Conservation (phyloP, 2,113 vertebrate species). For the Oreochromis spilurus region DNA sequence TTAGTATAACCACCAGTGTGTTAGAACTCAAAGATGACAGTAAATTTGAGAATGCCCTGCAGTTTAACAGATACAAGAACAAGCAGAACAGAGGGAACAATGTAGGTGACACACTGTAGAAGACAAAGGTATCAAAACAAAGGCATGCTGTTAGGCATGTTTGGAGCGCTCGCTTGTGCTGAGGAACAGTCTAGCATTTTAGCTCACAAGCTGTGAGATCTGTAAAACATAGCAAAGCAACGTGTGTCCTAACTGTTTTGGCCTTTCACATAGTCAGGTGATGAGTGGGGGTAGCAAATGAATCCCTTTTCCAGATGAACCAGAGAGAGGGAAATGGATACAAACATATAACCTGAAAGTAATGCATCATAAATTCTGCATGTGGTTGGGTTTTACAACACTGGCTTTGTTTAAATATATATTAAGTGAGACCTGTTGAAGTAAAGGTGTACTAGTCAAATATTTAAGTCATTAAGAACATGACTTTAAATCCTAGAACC, state of each 20-base stretch:
- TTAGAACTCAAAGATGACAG: not conserved
- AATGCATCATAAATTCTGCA: not conserved
- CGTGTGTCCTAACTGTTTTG: not conserved
- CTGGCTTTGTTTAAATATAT: not conserved
- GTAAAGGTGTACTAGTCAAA: not conserved
- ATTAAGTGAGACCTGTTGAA: not conserved
- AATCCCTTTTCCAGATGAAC: conserved; percentile 45
- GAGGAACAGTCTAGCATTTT: conserved; percentile 38
- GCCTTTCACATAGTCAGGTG: conserved; percentile 4
- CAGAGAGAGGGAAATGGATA: not conserved
- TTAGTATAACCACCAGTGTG: not conserved
- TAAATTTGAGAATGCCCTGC: not conserved
- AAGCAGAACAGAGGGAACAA: conserved; percentile 12
- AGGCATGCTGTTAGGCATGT: not conserved
- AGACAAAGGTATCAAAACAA: conserved; percentile 30
- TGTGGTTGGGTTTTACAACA: not conserved
- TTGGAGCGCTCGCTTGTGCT: conserved; percentile 11
- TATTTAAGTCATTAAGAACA: not conserved
- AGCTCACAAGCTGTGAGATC: not conserved
- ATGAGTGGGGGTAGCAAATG: not conserved
- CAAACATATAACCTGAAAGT: not conserved
- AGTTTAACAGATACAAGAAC: not conserved
- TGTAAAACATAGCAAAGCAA: not conserved
- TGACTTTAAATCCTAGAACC: not conserved
- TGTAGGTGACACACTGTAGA: not conserved